Evolutionary conservation across 2,888 invertebrate species (phyloP).

Genomic region (Epiblema foenella): DNA sequence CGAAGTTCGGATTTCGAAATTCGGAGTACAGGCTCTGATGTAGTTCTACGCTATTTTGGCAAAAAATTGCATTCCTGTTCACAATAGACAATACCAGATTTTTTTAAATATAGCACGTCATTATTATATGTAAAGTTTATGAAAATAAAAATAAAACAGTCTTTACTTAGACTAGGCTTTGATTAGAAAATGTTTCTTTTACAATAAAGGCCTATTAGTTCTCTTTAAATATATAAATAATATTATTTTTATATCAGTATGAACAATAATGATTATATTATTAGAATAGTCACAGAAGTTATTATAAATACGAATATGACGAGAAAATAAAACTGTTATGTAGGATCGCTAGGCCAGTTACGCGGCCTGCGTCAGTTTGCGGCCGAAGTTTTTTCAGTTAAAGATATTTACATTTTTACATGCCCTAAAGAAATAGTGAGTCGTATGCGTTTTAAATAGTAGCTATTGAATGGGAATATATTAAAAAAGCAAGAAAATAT

Average conservation of each 20-base stretch:
- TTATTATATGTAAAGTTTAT: conserved; percentile 22
- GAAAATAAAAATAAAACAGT: conserved; percentile 37
- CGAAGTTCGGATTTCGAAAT: too few species aligned
- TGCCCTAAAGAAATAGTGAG: too few species aligned
- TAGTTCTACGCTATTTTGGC: neutral
- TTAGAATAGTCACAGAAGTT: neutral
- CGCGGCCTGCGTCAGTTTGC: too few species aligned
- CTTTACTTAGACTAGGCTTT: conserved; percentile 38
- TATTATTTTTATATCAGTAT: neutral
- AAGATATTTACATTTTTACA: too few species aligned
- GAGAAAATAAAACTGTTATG: too few species aligned
- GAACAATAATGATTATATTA: neutral
- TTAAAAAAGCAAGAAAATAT: too few species aligned
- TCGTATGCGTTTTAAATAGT: too few species aligned
- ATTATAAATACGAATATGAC: neutral
- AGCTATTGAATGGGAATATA: too few species aligned
- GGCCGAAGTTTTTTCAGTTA: too few species aligned
- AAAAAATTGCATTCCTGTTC: conserved; percentile 2
- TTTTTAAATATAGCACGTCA: neutral
- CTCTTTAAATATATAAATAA: neutral
- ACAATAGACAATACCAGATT: neutral
- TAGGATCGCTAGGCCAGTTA: too few species aligned
- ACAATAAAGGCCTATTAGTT: neutral
- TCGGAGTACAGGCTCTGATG: too few species aligned
- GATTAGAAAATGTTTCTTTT: conserved; percentile 29